Conservation (phyloP, 2,113 vertebrate species). For the Grus americana region DNA sequence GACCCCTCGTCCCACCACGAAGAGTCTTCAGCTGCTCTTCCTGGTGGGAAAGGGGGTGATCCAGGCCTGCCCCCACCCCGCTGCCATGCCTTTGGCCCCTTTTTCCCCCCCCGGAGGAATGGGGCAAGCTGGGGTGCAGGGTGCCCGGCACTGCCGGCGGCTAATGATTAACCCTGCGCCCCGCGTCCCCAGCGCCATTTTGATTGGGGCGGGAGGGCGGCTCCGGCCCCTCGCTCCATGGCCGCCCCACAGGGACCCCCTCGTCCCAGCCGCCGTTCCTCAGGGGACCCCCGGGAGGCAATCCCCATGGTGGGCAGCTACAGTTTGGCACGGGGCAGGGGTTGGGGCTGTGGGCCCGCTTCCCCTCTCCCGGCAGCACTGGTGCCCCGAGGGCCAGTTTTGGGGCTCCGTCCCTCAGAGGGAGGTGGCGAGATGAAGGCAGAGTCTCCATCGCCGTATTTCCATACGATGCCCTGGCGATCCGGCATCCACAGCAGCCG, state of each 20-base stretch:
- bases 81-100: rapidly evolving
- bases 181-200: slow-evolving; percentile 63
- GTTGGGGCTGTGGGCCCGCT: no score
- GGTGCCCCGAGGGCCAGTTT: not conserved
- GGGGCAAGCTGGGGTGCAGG: not conserved
- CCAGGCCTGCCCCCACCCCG: not conserved
- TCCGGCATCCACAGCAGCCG: rapidly evolving
- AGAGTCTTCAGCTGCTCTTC: not conserved
- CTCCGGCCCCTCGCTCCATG: rapidly evolving
- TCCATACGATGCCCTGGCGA: rapidly evolving
- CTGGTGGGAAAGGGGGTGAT: not conserved
- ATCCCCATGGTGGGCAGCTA: rapidly evolving
- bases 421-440: not conserved
- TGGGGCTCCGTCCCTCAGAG: not conserved
- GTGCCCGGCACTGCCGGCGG: not conserved
- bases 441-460: rapidly evolving
- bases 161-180: slow-evolving; percentile 56
- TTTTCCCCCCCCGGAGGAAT: rapidly evolving
- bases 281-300: not conserved
- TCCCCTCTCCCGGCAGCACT: rapidly evolving
- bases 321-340: not conserved
- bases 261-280: rapidly evolving
- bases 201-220: not conserved
- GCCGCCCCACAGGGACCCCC: rapidly evolving
- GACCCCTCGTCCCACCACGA: not conserved